Conservation (phyloP, 1,140 invertebrate genomes). For the Habropoda laboriosa region DNA sequence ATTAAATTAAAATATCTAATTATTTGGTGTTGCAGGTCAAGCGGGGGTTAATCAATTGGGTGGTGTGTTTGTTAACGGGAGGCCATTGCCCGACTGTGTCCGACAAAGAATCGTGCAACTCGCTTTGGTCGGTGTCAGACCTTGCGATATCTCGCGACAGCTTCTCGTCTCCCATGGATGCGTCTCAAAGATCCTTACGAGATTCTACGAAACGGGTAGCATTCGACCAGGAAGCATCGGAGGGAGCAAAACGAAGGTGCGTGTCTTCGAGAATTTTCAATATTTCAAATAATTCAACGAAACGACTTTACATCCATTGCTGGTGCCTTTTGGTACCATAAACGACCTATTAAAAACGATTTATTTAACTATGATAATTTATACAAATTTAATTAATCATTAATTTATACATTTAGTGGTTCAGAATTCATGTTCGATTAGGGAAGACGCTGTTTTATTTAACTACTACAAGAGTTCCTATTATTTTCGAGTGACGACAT, state of each 20-base stretch:
- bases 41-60: constrained; percentile 98
- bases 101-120: constrained; percentile 96
- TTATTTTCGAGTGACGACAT: too few species aligned
- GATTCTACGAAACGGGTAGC: constrained; percentile 97
- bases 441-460: too few species aligned
- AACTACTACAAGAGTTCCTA: too few species aligned
- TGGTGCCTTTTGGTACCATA: too few species aligned
- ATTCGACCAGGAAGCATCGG: constrained; percentile 95
- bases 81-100: constrained; percentile 96
- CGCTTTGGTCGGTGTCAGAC: constrained; percentile 94
- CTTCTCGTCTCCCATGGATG: constrained; percentile 97
- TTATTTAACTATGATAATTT: too few species aligned
- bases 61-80: constrained; percentile 97
- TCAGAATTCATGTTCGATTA: too few species aligned
- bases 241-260: constrained; percentile 95
- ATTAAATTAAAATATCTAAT: background rate
- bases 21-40: constrained; percentile 86
- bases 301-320: too few species aligned
- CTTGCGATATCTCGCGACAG: constrained; percentile 97
- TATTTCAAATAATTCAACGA: too few species aligned
- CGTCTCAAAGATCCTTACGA: constrained; percentile 98
- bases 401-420: too few species aligned
- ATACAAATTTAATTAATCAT: too few species aligned
- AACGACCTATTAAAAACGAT: too few species aligned
- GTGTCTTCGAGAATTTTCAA: too few species aligned